A percentile compares a stretch with the other conserved stretches of the same genome.
phyloP scores from a whole-genome alignment of 2,797 vertebrate species.

The Urophycis tenuis region DNA sequence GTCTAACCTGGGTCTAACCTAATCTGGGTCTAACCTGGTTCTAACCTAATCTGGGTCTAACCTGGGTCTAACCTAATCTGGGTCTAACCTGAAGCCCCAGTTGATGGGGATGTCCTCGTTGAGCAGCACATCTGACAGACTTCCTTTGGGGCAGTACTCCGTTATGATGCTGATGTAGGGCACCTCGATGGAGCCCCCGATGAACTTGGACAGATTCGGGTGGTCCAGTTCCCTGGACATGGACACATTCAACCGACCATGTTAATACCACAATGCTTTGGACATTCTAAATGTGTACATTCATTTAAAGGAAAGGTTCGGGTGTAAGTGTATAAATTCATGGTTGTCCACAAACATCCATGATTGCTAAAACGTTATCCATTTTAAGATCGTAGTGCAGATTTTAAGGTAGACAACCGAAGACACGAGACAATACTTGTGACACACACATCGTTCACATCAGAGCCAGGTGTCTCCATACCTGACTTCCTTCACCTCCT shows the following conservation, averaged over 20 bases:
- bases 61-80: no score
- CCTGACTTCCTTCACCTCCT: constrained; percentile 75
- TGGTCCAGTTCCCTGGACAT: constrained; percentile 70
- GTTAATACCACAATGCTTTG: not conserved
- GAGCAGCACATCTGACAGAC: constrained; percentile 69
- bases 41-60: no score
- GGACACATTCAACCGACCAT: not conserved
- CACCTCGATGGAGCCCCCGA: constrained; percentile 70
- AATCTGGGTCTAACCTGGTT: no score
- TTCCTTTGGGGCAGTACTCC: constrained; percentile 76
- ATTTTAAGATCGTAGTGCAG: not conserved
- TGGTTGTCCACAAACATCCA: not conserved
- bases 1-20: no score
- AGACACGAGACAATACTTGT: not conserved
- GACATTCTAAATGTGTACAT: not conserved
- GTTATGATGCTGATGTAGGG: constrained; percentile 69
- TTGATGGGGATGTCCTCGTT: constrained; percentile 75
- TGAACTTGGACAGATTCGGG: constrained; percentile 74
- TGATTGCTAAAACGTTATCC: not conserved
- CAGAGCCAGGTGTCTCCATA: constrained; percentile 32
- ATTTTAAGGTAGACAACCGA: not conserved
- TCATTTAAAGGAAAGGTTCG: not conserved
- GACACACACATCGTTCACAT: not conserved
- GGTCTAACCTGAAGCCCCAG: constrained; percentile 71
- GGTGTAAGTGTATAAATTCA: not conserved